Conservation (phyloP, 2,888 invertebrate species). For the Hirtodrosophila confusa region DNA sequence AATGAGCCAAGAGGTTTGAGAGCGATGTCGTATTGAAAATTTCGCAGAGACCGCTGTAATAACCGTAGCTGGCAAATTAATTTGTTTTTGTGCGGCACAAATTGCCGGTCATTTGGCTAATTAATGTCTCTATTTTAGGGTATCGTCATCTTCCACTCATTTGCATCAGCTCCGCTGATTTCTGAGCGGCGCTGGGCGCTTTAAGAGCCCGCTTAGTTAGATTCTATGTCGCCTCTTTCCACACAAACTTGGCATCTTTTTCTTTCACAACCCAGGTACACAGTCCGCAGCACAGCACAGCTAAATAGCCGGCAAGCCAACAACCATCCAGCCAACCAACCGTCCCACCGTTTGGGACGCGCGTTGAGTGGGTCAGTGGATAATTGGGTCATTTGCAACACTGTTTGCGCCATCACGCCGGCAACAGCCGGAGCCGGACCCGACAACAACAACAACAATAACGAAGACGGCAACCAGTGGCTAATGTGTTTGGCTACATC, state of each 20-base stretch:
- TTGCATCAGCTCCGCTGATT: constrained; percentile 33
- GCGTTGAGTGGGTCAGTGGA: constrained; percentile 83
- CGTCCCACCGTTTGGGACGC: constrained; percentile 57
- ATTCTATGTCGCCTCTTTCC: constrained; percentile 46
- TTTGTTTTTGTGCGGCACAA: constrained; percentile 65
- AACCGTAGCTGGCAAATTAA: constrained; percentile 80
- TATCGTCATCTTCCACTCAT: constrained; percentile 61
- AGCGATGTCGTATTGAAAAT: constrained; percentile 32
- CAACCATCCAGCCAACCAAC: constrained; percentile 1
- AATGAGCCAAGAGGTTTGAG: constrained; percentile 22
- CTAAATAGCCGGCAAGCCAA: constrained; percentile 27
- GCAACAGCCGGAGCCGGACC: constrained; percentile 24
- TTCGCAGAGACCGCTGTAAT: constrained; percentile 67
- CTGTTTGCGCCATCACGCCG: constrained; percentile 76
- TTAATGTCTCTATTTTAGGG: constrained; percentile 79
- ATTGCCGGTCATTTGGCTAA: constrained; percentile 77
- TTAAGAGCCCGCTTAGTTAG: constrained; percentile 50
- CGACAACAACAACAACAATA: constrained; percentile 27
- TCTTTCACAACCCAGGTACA: constrained; percentile 51
- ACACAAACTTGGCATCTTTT: constrained; percentile 16
- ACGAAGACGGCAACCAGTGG: constrained; percentile 37
- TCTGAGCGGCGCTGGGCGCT: constrained; percentile 31
- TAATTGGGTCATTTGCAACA: constrained; percentile 83
- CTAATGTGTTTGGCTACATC: constrained; percentile 77
- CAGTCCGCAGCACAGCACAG: constrained; percentile 8